Evolutionary conservation across 1,140 invertebrate species (phyloP).

Genomic region (Vanessa atalanta): DNA sequence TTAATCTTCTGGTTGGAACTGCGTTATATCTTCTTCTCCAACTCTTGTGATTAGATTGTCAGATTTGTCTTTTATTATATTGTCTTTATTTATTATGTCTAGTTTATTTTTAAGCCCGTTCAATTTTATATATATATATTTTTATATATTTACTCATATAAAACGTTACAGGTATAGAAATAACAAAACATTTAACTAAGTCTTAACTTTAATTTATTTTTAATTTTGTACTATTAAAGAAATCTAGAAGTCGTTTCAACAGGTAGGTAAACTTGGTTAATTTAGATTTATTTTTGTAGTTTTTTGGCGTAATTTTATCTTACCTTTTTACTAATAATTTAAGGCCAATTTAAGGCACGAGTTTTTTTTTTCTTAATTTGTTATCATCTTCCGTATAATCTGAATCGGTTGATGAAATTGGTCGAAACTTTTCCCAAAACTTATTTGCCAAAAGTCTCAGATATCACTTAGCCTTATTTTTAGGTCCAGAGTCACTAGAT

Average conservation of each 20-base stretch:
- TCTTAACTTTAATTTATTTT: conserved; percentile 78
- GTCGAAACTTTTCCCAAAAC: conserved; percentile 72
- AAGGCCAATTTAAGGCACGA: conserved; percentile 81
- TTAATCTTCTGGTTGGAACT: conserved; percentile 22
- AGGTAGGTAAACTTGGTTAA: conserved; percentile 74
- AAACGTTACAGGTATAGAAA: conserved; percentile 77
- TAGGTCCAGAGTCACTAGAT: conserved; percentile 77
- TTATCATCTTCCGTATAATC: conserved; percentile 69
- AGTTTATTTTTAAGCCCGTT: conserved; percentile 71
- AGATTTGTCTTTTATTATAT: conserved; percentile 52
- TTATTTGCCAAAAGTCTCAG: conserved; percentile 74
- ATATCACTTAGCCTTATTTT: conserved; percentile 76
- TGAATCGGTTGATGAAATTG: conserved; percentile 74
- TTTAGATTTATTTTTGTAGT: conserved; percentile 70
- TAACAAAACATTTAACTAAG: conserved; percentile 78
- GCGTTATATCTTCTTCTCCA: conserved; percentile 22
- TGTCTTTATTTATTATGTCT: conserved; percentile 64
- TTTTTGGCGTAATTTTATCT: conserved; percentile 73
- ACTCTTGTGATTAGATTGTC: conserved; percentile 15
- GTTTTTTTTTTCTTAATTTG: conserved; percentile 64
- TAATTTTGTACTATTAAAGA: conserved; percentile 81
- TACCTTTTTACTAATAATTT: conserved; percentile 79
- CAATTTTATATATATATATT: conserved; percentile 65
- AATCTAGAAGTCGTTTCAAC: conserved; percentile 78
- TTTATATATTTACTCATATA: conserved; percentile 62